Evolutionary conservation across 2,797 vertebrate species (phyloP).

Genomic region (Etheostoma nigrum): DNA sequence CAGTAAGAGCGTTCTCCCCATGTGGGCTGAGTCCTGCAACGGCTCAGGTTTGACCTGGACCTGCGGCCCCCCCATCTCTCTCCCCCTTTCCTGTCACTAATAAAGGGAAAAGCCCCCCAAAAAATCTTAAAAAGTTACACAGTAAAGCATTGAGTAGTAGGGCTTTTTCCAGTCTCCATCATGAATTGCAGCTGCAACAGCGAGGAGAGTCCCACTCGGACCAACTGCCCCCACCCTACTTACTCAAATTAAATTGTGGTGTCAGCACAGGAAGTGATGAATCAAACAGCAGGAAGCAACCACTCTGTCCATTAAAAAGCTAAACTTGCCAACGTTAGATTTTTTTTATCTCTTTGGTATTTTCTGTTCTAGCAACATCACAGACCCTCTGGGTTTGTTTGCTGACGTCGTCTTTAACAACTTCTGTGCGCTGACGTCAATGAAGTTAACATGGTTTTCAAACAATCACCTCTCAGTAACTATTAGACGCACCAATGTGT

Average conservation of each 20-base stretch:
- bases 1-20: no score
- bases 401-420: constrained; percentile 43
- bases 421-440: constrained; percentile 52
- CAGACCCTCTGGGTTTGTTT: constrained; percentile 39
- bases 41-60: no score
- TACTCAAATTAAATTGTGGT: constrained; percentile 34
- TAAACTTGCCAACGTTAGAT: constrained; percentile 19
- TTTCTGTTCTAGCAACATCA: constrained; percentile 5
- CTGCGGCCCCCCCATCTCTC: no score
- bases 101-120: no score
- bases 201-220: constrained; percentile 17
- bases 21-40: no score
- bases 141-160: no score
- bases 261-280: constrained; percentile 50
- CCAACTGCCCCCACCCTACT: constrained; percentile 26
- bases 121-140: no score
- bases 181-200: constrained; percentile 24
- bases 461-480: constrained; percentile 63
- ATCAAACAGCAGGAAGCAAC: constrained; percentile 41
- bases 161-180: constrained; percentile 8
- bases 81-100: no score
- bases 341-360: constrained; percentile 19
- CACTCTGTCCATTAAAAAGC: constrained; percentile 37
- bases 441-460: constrained; percentile 52
- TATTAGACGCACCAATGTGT: constrained; percentile 65